Evolutionary conservation across 2,888 invertebrate species (phyloP).

Genomic region (Lapara coniferarum): DNA sequence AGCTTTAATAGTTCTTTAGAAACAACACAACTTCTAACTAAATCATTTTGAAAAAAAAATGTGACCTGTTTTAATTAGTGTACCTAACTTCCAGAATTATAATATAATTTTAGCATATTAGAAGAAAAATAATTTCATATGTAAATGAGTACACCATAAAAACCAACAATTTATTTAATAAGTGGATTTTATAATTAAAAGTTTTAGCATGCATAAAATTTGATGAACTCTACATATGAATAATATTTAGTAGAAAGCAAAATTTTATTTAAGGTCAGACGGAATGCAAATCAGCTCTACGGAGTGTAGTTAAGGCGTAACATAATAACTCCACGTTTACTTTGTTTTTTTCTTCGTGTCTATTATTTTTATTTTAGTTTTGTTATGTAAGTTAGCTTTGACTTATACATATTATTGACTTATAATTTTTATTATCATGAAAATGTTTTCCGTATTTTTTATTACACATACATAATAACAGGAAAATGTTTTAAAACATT

Average conservation of each 20-base stretch:
- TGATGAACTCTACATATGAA: not conserved
- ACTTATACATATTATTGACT: too few relatives aligned
- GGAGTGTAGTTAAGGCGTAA: slow-evolving; percentile 8
- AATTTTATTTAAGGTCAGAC: slow-evolving; percentile 20
- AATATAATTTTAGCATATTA: too few relatives aligned
- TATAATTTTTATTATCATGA: not conserved
- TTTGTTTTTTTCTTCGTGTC: not conserved
- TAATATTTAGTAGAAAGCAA: slow-evolving; percentile 24
- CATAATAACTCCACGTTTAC: not conserved
- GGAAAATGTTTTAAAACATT: not conserved
- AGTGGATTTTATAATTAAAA: not conserved
- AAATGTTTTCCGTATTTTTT: not conserved
- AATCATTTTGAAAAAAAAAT: slow-evolving; percentile 34
- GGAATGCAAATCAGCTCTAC: slow-evolving; percentile 27
- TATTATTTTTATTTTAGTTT: not conserved
- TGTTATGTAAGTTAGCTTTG: too few relatives aligned
- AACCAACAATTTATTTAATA: not conserved
- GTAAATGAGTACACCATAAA: too few relatives aligned
- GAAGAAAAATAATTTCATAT: too few relatives aligned
- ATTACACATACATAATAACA: not conserved
- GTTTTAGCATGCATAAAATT: slow-evolving; percentile 1
- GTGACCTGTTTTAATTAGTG: slow-evolving; percentile 3
- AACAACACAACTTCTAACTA: slow-evolving; percentile 26
- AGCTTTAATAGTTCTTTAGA: slow-evolving; percentile 7
- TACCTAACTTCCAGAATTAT: not conserved